Evolutionary conservation across 1,140 invertebrate genomes (phyloP).

Genomic region (Holotrichia oblita): DNA sequence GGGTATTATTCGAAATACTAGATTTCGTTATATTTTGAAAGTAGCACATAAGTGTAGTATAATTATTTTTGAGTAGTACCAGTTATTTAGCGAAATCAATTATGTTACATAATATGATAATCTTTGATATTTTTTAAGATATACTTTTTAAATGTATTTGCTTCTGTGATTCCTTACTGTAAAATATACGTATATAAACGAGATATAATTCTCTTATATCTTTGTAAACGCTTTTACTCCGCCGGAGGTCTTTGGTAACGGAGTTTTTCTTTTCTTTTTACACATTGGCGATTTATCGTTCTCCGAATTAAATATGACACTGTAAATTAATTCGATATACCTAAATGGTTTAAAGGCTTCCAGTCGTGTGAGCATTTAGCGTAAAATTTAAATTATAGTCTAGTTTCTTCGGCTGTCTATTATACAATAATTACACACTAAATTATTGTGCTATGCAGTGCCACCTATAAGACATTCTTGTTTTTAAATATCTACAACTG

Average conservation of each 20-base stretch:
- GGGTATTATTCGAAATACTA: too few relatives aligned
- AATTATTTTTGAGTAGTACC: too few relatives aligned
- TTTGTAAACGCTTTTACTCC: not conserved
- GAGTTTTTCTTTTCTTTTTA: conserved; percentile 15
- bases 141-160: not conserved
- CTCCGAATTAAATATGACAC: conserved; percentile 1
- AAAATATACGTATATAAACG: not conserved
- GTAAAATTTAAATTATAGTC: conserved; percentile 25
- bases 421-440: not conserved
- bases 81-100: too few relatives aligned
- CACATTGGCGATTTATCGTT: conserved; percentile 6
- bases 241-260: conserved; percentile 6
- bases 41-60: too few relatives aligned
- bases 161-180: not conserved
- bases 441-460: too few relatives aligned
- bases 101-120: not conserved
- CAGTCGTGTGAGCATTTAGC: not conserved
- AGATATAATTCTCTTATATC: too few relatives aligned
- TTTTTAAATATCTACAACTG: too few relatives aligned
- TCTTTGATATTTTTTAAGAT: not conserved
- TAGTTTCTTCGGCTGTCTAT: not conserved
- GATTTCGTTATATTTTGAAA: too few relatives aligned
- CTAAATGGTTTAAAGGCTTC: not conserved
- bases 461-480: too few relatives aligned
- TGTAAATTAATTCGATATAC: conserved; percentile 10